A percentile compares a stretch with the other conserved stretches of the same genome.
Conservation (phyloP, 1,140 invertebrate genomes). For the Papilio machaon region DNA sequence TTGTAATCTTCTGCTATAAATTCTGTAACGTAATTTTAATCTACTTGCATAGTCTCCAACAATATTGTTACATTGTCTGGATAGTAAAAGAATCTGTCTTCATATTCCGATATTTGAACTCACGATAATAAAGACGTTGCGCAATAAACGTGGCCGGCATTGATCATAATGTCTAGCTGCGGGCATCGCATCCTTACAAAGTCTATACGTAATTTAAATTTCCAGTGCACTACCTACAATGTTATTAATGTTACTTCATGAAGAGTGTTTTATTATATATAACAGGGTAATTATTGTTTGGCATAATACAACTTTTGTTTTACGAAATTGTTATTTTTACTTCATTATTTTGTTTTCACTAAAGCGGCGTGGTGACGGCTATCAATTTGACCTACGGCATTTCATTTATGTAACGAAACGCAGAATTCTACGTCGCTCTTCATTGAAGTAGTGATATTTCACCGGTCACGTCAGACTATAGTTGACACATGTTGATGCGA, state of each 20-base stretch:
- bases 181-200: neutral
- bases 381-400: too few species aligned
- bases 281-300: neutral
- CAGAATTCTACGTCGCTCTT: too few species aligned
- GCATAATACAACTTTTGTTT: too few species aligned
- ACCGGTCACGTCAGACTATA: too few species aligned
- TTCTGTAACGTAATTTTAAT: neutral
- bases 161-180: slow-evolving; percentile 11
- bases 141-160: slow-evolving; percentile 2
- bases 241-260: neutral
- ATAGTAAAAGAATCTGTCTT: neutral
- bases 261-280: neutral
- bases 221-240: neutral
- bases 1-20: neutral
- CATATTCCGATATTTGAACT: neutral
- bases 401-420: too few species aligned
- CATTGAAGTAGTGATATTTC: too few species aligned
- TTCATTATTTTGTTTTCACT: too few species aligned
- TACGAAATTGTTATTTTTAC: too few species aligned
- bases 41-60: neutral
- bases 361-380: too few species aligned
- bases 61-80: neutral
- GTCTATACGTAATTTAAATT: neutral
- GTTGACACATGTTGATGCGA: too few species aligned
- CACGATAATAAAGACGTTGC: slow-evolving; percentile 22